Conservation (phyloP, 2,113 vertebrate species). For the Gallinago jamesoni region DNA sequence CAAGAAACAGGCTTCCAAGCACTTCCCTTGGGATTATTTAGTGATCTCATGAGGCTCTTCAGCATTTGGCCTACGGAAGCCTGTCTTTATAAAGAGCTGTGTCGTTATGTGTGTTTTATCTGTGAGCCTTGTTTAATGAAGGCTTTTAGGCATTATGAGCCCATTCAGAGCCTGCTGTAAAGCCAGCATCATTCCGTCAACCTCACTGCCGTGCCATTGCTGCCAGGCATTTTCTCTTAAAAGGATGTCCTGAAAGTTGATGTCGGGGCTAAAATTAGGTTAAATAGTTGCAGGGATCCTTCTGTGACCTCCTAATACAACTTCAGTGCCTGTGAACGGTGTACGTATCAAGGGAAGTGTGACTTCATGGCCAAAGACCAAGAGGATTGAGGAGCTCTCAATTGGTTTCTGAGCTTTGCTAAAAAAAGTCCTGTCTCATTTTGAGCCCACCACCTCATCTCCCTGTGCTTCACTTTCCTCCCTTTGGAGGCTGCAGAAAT, state of each 20-base stretch:
- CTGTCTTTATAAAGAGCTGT: not conserved
- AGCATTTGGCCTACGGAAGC: not conserved
- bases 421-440: not conserved
- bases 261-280: not conserved
- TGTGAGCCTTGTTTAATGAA: not conserved
- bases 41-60: conserved; percentile 1
- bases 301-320: not conserved
- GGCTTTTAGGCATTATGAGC: not conserved
- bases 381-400: not conserved
- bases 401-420: not conserved
- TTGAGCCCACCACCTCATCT: not conserved
- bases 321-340: not conserved
- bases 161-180: not conserved
- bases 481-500: not conserved
- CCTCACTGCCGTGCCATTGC: not conserved
- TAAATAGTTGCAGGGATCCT: not conserved
- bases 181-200: not conserved
- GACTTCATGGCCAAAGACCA: not conserved
- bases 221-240: not conserved
- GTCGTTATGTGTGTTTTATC: not conserved
- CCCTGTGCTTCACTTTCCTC: not conserved
- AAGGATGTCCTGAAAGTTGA: not conserved
- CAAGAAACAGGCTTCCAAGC: not conserved
- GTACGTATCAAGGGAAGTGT: not conserved
- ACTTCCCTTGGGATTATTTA: conserved; percentile 12